Conservation (phyloP, 2,113 vertebrate genomes). For the Leptobrachium leishanense region DNA sequence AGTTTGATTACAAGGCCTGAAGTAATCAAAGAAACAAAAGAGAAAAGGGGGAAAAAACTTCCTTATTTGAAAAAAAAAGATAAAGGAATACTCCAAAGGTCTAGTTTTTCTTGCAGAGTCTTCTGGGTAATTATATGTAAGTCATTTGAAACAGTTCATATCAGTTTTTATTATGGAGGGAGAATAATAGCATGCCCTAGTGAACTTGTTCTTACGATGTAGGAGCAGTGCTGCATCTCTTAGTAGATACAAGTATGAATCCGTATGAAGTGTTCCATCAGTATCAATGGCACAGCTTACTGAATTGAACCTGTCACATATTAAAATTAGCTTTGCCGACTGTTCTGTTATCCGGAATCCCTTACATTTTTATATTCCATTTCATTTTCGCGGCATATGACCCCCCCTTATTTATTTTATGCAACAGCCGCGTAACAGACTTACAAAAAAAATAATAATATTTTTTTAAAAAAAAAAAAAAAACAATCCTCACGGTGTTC, state of each 20-base stretch:
- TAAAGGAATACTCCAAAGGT: conserved; percentile 63
- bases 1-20: conserved; percentile 86
- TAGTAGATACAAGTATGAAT: conserved; percentile 65
- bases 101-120: conserved; percentile 54
- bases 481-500: conserved; percentile 51
- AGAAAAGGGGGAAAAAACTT: conserved; percentile 55
- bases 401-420: conserved; percentile 55
- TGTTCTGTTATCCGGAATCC: conserved; percentile 56
- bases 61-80: conserved; percentile 64
- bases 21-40: conserved; percentile 83
- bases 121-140: conserved; percentile 67
- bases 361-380: conserved; percentile 45
- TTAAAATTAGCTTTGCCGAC: conserved; percentile 62
- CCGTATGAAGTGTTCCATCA: conserved; percentile 59
- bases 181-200: conserved; percentile 63
- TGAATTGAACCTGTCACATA: conserved; percentile 62
- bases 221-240: conserved; percentile 55
- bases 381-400: conserved; percentile 52
- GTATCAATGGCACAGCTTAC: conserved; percentile 62
- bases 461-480: background rate
- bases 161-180: conserved; percentile 65
- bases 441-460: conserved; percentile 45
- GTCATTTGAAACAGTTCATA: conserved; percentile 65
- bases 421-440: conserved; percentile 37
- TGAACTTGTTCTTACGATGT: conserved; percentile 71